phyloP scores from a whole-genome alignment of 2,113 vertebrate genomes.

The Acinonyx jubatus region DNA sequence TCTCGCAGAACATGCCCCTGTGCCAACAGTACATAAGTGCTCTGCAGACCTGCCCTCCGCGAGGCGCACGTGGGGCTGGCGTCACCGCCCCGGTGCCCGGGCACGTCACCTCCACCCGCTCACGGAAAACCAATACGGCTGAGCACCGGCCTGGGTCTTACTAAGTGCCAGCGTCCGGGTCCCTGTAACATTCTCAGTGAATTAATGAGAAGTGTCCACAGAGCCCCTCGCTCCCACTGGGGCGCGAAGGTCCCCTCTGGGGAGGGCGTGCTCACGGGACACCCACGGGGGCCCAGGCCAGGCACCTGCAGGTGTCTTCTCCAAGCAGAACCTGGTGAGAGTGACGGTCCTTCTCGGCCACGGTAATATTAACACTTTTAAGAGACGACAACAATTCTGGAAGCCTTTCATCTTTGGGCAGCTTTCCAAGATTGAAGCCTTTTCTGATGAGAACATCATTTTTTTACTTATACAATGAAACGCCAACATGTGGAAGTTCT shows the following conservation, averaged over 20 bases:
- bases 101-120: background rate
- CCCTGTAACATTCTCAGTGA: background rate
- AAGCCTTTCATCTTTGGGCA: background rate
- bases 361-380: background rate
- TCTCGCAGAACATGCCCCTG: no score
- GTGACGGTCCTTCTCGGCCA: background rate
- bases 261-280: background rate
- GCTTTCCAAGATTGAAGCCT: background rate
- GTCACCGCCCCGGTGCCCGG: background rate
- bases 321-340: no score
- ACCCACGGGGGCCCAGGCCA: background rate
- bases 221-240: no score
- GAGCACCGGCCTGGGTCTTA: background rate
- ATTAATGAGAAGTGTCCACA: rapidly evolving
- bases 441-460: background rate
- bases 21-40: background rate
- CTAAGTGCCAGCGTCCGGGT: background rate
- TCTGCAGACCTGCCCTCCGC: background rate
- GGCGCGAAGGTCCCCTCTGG: rapidly evolving
- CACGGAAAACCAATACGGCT: background rate
- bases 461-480: background rate
- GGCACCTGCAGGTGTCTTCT: no score
- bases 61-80: rapidly evolving
- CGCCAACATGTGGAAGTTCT: background rate
- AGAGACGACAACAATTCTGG: background rate